Evolutionary conservation across 2,888 invertebrate species (phyloP).

Genomic region (Notocelia uddmanniana): DNA sequence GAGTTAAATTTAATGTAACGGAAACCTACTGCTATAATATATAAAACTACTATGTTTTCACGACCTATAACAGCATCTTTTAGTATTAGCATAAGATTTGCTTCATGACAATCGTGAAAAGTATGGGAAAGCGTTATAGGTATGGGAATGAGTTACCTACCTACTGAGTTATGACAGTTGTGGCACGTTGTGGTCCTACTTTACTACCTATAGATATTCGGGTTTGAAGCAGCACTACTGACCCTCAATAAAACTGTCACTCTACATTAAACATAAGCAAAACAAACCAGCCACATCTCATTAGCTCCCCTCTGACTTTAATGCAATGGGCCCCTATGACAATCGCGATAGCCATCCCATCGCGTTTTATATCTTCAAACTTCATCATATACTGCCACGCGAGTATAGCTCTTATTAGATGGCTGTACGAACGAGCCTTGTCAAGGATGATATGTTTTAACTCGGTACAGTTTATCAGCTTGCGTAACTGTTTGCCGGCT

Average conservation of each 20-base stretch:
- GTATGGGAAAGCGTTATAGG: no score
- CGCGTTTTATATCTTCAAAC: constrained; percentile 11
- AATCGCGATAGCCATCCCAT: constrained; percentile 34
- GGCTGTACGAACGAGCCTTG: neutral
- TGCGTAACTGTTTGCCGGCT: constrained; percentile 35
- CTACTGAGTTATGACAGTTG: neutral
- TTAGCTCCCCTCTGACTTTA: constrained; percentile 12
- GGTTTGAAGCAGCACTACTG: neutral
- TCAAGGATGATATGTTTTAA: constrained; percentile 8
- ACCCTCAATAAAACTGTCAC: neutral
- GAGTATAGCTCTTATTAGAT: neutral
- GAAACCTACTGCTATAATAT: no score
- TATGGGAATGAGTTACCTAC: no score
- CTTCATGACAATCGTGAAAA: no score
- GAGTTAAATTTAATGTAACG: no score
- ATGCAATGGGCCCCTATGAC: constrained; percentile 22
- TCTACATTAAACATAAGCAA: neutral
- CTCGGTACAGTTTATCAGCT: constrained; percentile 31
- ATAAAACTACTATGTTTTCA: no score
- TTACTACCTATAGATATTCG: neutral
- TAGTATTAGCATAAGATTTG: no score
- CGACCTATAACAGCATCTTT: no score
- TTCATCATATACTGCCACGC: neutral
- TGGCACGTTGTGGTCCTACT: neutral
- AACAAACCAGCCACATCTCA: neutral